Evolutionary conservation across 2,113 vertebrate species (phyloP).

Genomic region (Vimba vimba): DNA sequence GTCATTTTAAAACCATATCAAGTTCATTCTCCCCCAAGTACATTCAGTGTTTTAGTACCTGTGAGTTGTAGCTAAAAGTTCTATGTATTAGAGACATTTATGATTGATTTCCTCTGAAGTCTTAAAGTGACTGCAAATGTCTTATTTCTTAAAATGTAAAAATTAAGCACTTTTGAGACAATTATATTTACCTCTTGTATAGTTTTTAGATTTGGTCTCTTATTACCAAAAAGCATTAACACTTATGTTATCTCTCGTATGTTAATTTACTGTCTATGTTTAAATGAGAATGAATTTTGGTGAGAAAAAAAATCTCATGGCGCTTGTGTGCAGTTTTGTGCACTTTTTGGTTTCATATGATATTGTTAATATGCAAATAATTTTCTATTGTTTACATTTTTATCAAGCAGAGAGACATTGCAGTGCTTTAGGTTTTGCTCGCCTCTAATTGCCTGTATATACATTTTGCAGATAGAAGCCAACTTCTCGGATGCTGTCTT

Average conservation of each 20-base stretch:
- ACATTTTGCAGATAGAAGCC: constrained; percentile 42
- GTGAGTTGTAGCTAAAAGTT: not conserved
- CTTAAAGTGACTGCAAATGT: constrained; percentile 70
- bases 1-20: not conserved
- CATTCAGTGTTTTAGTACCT: not conserved
- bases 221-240: constrained; percentile 10
- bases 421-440: constrained; percentile 55
- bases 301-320: not conserved
- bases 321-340: constrained; percentile 24
- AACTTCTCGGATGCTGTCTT: constrained; percentile 12
- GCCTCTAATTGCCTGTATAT: constrained; percentile 70
- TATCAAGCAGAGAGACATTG: constrained; percentile 54
- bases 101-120: constrained; percentile 56
- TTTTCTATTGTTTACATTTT: constrained; percentile 68
- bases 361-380: constrained; percentile 27
- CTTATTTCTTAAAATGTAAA: constrained; percentile 66
- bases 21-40: not conserved
- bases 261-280: constrained; percentile 6
- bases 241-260: not conserved
- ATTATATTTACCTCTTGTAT: constrained; percentile 37
- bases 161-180: constrained; percentile 69
- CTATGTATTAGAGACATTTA: constrained; percentile 5
- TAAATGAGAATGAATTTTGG: not conserved
- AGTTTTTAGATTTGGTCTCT: constrained; percentile 43
- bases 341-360: constrained; percentile 20